Evolutionary conservation across 2,113 vertebrate genomes (phyloP).

Genomic region (Atrichornis clamosus): DNA sequence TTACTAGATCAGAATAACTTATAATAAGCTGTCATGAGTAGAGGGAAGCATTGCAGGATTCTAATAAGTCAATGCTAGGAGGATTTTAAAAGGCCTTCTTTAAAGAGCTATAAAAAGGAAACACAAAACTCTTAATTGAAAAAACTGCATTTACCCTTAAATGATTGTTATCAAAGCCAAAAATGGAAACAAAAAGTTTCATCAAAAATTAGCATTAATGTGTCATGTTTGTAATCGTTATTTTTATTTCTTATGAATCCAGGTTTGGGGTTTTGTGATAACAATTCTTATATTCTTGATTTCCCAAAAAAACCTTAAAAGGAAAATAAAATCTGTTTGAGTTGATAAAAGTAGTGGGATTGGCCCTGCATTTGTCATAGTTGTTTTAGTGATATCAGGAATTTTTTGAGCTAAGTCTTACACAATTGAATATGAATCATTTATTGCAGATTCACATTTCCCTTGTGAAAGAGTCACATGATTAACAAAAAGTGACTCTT

Average conservation of each 20-base stretch:
- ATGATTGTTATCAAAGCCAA: neutral
- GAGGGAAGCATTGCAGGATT: neutral
- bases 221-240: neutral
- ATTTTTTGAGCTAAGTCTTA: neutral
- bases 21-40: neutral
- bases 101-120: neutral
- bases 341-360: neutral
- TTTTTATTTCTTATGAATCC: neutral
- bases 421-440: neutral
- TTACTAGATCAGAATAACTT: neutral
- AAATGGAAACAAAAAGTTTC: neutral
- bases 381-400: neutral
- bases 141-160: neutral
- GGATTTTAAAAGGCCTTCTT: neutral
- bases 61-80: neutral
- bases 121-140: neutral
- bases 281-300: neutral
- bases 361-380: neutral
- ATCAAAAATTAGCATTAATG: rapidly evolving
- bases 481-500: neutral
- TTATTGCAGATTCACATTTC: neutral
- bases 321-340: neutral
- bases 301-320: neutral
- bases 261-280: neutral
- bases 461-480: rapidly evolving